Evolutionary conservation across 2,113 vertebrate genomes (phyloP).

Genomic region (Urocolius indicus): DNA sequence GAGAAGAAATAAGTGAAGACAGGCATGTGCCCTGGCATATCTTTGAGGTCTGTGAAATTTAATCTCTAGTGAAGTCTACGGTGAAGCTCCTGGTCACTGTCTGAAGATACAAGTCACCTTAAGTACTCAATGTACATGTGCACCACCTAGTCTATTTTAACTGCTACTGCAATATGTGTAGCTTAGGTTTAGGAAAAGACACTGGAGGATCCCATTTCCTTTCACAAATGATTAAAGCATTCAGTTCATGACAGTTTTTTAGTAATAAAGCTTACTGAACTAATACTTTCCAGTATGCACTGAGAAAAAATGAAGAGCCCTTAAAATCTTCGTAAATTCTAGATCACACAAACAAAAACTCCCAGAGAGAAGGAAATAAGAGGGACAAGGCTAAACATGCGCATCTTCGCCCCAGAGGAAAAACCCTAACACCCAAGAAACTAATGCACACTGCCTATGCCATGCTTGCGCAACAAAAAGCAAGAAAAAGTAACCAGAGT

Average conservation of each 20-base stretch:
- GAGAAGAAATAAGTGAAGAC: not conserved
- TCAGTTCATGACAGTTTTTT: not conserved
- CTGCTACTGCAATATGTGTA: not conserved
- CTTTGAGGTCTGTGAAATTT: not conserved
- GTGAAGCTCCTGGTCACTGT: not conserved
- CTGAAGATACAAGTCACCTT: not conserved
- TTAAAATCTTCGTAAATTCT: not conserved
- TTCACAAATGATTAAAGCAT: not conserved
- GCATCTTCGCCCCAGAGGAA: not conserved
- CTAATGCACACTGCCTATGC: conserved; percentile 53
- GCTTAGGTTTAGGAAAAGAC: not conserved
- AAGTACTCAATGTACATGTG: not conserved
- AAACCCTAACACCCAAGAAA: not conserved
- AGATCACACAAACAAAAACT: not conserved
- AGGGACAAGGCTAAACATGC: not conserved
- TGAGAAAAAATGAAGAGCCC: not conserved
- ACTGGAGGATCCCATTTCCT: not conserved
- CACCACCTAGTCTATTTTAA: not conserved
- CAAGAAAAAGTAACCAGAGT: conserved; percentile 58
- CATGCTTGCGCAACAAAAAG: conserved; percentile 48
- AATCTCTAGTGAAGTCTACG: not conserved
- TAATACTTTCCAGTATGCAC: not conserved
- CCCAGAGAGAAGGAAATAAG: not conserved
- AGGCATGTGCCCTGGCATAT: not conserved
- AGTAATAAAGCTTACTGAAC: not conserved